Base-by-base conservation (phyloP, 2,113 vertebrate species). In the Illadopsis cleaveri region DNA sequence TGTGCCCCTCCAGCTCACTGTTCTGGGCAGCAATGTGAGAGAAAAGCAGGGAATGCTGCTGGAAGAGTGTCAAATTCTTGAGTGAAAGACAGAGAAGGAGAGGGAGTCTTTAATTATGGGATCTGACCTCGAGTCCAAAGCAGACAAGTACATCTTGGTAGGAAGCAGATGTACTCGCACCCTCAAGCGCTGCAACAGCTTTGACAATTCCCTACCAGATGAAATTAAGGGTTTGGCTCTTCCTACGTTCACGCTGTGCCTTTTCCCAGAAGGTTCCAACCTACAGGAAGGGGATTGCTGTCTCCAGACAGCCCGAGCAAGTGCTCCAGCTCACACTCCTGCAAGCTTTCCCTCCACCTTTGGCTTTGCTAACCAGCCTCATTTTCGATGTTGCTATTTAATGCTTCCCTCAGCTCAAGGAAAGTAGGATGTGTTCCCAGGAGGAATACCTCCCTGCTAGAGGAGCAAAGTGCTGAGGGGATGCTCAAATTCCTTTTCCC, bases 141-240 rank as follows among this genome's bases (percentile, higher is more conserved):
- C 66, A 79, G 91, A 50, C 58, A 38, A 87, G 78, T 47, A 76
- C 73, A 54, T 80, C 84, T 73, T 51, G 70, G 62, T 47, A 60
- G 66, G 85, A 83, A 93, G 79, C 85, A 96, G 94, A 93, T 91
- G 95, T 60, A 91, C 75, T 82, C 47, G 25, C 83, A 94, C 77
- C 61, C 53, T 96, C 37, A 20, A 91, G 92, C 3, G 0, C 84
- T 72, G 57, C 61, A 45, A 21, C 81, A 87, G 89, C 84, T 82
- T 65, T 91, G 73, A 53, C 81, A 82, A 64, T 82, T 82, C 89
- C 37, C 48, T 76, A 40, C 89, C 82, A 42, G 69, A 23, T 20
- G 71, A 95, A 85, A 58, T 50, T 6, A 42, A 86, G 58, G 76
- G 69, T 82, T 93, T 93, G 89, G 71, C 87, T 97, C 92, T 91